These are phyloP conservation scores for Enteromius viviparus DNA, from an alignment of 2,797 vertebrate genomes.

Conservation along the genomic window DNA sequence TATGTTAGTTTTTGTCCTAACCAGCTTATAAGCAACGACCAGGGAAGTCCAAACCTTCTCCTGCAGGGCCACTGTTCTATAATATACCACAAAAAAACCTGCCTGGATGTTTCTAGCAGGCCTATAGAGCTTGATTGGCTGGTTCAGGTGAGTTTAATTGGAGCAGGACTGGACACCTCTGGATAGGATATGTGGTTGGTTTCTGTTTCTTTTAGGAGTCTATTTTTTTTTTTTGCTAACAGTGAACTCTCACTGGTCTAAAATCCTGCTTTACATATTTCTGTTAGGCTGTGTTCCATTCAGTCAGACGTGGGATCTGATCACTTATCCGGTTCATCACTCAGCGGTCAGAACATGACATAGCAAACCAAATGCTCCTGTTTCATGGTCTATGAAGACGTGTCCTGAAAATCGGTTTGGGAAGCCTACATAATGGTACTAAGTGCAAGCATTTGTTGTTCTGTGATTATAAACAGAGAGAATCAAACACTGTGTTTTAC, in stretches of 20 bases:
- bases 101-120: background rate
- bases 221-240: background rate
- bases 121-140: background rate
- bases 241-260: background rate
- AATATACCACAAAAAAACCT: background rate
- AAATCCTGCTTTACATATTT: background rate
- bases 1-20: background rate
- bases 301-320: background rate
- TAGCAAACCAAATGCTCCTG: background rate
- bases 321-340: background rate
- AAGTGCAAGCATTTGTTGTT: background rate
- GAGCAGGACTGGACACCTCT: background rate
- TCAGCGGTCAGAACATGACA: background rate
- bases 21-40: background rate
- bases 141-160: background rate
- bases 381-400: background rate
- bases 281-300: background rate
- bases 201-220: background rate
- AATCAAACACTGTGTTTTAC: background rate
- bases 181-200: background rate
- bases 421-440: background rate
- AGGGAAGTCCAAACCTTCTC: background rate
- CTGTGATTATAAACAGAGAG: background rate
- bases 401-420: background rate
- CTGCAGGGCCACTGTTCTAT: background rate